Conservation (phyloP, 1,140 invertebrate genomes). For the Episyrphus balteatus region DNA sequence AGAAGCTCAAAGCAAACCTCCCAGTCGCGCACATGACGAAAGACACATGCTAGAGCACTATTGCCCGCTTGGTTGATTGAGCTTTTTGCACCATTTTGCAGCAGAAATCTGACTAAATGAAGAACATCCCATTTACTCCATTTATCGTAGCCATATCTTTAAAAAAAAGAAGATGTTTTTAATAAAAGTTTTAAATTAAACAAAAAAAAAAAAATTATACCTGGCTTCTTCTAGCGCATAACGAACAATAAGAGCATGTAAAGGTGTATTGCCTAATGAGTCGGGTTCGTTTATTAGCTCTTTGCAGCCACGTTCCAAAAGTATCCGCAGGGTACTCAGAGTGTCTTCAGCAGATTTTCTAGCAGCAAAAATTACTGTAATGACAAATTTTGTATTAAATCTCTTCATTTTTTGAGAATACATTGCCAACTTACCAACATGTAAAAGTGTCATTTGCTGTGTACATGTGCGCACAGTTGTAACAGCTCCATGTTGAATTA, state of each 20-base stretch:
- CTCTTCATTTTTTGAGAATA: neutral
- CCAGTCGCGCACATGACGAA: constrained; percentile 64
- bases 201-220: neutral
- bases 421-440: constrained; percentile 41
- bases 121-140: constrained; percentile 66
- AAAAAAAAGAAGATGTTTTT: neutral
- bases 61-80: constrained; percentile 61
- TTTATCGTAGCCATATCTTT: constrained; percentile 50
- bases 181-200: neutral
- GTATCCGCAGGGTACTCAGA: constrained; percentile 48
- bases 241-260: constrained; percentile 55
- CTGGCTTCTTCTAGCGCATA: constrained; percentile 59
- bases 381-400: neutral
- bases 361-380: constrained; percentile 45
- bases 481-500: constrained; percentile 53
- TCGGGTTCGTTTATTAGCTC: constrained; percentile 63
- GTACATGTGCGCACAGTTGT: constrained; percentile 57
- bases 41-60: constrained; percentile 56
- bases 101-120: constrained; percentile 49
- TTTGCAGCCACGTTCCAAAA: constrained; percentile 55
- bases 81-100: constrained; percentile 52
- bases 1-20: constrained; percentile 62
- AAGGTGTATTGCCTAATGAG: constrained; percentile 52
- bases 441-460: constrained; percentile 60
- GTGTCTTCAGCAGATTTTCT: constrained; percentile 60